Evolutionary conservation across 2,888 invertebrate genomes (phyloP), one percentile per base, ranked within the genome.

Genomic region (Idaea biselata): DNA sequence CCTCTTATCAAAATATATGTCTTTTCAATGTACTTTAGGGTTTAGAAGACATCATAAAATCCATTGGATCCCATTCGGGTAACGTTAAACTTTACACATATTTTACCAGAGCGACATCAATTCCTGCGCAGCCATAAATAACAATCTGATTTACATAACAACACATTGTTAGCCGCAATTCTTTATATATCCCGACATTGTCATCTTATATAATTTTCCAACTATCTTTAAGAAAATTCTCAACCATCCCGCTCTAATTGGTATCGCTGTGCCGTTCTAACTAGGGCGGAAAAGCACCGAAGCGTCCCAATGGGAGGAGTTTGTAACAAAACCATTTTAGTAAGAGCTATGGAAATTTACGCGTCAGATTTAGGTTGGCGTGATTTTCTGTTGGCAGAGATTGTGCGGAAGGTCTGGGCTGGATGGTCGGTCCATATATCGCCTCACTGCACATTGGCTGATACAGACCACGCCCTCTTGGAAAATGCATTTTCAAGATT

Each of bases 391-490:
- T 77, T 53, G 60, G 62, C n/a, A 65, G 69, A 65, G 59, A 67
- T 66, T 78, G 76, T 81, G 73, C 66, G 78, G 84, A 1, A 74
- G 84, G 61, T 78, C 84, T 66, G 8, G 31, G 17, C 58, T 18
- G 1, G 60, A 18, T 88, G 88, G 89, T 71, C 82, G 87, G 79
- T 80, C 88, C 89, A 91, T 83, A 89, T 88, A 90, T 87, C 91
- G 93, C 91, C 88, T 91, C 90, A 91, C 64, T 93, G 91, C 89
- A 92, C 93, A 93, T 93, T 93, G 93, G 92, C 85, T 88, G 91
- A 86, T 85, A 83, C 79, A 83, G 79, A 76, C 89, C 91, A 89
- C 91, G 90, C 93, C 93, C 77, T 86, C 81, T 77, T 81, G 81
- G 84, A 86, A 87, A 92, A 92, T 91, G 91, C 91, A 92, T 90